Percentiles rank a stretch among this genome's conserved stretches.
Conservation (phyloP, 2,888 invertebrate genomes). For the Oxyteleia sp. region DNA sequence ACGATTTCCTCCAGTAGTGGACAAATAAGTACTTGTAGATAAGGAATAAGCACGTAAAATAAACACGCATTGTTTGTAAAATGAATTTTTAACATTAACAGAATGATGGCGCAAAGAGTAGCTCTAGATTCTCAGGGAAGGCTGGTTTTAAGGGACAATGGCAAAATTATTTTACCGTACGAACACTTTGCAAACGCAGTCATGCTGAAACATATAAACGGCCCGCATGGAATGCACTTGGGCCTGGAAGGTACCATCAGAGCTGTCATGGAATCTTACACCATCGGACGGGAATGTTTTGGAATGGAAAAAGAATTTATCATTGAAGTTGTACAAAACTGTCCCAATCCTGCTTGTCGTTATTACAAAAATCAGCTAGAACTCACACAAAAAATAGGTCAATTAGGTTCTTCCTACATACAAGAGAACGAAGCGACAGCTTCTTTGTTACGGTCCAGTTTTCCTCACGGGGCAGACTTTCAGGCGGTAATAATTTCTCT, state of each 20-base stretch:
- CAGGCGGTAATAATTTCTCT: too few species aligned
- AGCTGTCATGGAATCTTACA: conserved; percentile 95
- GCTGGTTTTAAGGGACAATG: conserved; percentile 94
- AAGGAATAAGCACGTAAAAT: too few species aligned
- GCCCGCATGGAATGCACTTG: conserved; percentile 94
- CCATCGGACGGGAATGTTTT: conserved; percentile 94
- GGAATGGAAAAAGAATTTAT: conserved; percentile 97
- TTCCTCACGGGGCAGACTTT: conserved; percentile 84
- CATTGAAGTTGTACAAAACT: conserved; percentile 95
- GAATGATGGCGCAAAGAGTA: conserved; percentile 95
- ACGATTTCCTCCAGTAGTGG: too few species aligned
- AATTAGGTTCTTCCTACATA: conserved; percentile 84
- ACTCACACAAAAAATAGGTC: conserved; percentile 87
- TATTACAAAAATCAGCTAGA: conserved; percentile 95
- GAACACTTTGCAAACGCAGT: conserved; percentile 97
- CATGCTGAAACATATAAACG: conserved; percentile 96
- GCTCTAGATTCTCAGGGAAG: conserved; percentile 95
- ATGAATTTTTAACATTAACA: conserved; percentile 85
- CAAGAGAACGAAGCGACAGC: conserved; percentile 85
- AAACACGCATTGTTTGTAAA: conserved; percentile 31
- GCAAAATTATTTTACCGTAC: conserved; percentile 95
- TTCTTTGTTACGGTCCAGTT: conserved; percentile 83
- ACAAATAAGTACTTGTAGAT: too few species aligned
- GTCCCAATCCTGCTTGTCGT: conserved; percentile 95
- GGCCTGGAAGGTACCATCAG: conserved; percentile 95